These are phyloP conservation scores for Lithophane leautieri DNA, from an alignment of 2,888 invertebrate species.

Conservation along the genomic window DNA sequence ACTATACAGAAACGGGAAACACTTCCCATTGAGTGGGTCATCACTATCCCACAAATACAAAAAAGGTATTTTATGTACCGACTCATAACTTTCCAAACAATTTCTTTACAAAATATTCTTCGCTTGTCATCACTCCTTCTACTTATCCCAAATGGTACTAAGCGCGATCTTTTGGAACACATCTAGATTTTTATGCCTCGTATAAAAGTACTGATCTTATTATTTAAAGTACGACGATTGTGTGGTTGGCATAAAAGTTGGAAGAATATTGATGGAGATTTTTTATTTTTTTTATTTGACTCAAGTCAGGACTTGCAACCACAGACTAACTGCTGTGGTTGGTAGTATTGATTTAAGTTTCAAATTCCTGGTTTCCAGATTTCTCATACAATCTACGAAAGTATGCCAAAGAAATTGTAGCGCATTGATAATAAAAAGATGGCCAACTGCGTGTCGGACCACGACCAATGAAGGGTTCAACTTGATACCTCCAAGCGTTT, in stretches of 20 bases:
- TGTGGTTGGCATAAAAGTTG: slow-evolving; percentile 43
- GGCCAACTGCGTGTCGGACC: too few relatives aligned
- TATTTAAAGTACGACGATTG: slow-evolving; percentile 59
- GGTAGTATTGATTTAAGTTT: background rate
- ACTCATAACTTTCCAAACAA: background rate
- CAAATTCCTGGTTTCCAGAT: background rate
- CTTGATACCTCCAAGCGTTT: too few relatives aligned
- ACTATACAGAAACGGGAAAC: too few relatives aligned
- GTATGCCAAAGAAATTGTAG: background rate
- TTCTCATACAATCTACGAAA: background rate
- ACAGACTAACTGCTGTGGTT: too few relatives aligned
- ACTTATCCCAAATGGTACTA: slow-evolving; percentile 14
- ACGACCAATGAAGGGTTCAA: too few relatives aligned
- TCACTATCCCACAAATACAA: background rate
- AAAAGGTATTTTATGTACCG: background rate
- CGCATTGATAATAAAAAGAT: background rate
- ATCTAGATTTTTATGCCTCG: slow-evolving; percentile 66
- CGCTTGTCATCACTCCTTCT: slow-evolving; percentile 6
- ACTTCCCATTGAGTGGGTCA: background rate
- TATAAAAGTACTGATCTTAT: slow-evolving; percentile 68
- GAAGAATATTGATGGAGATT: background rate
- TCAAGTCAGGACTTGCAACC: too few relatives aligned
- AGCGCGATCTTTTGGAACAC: slow-evolving; percentile 52
- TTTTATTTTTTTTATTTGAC: too few relatives aligned
- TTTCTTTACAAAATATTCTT: slow-evolving; percentile 22